A percentile compares a stretch with the other conserved stretches of the same genome.
Conservation (phyloP, 2,797 vertebrate genomes). For the Glyptemys insculpta region DNA sequence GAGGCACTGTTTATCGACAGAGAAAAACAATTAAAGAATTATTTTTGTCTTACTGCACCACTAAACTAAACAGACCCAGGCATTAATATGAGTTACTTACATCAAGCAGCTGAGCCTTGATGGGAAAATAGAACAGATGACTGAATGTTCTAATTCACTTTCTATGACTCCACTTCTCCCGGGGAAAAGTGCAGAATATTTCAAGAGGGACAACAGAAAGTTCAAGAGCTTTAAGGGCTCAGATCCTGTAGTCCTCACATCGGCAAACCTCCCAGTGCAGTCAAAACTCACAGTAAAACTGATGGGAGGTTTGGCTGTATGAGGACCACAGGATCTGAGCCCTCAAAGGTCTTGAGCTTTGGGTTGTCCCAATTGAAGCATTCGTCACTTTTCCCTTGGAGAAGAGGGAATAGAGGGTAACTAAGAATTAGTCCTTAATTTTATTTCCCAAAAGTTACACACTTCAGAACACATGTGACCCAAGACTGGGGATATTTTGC, state of each 20-base stretch:
- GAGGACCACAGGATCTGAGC: neutral
- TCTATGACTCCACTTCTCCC: neutral
- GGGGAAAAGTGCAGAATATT: neutral
- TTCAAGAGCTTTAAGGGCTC: accelerated
- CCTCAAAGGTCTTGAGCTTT: neutral
- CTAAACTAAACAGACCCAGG: neutral
- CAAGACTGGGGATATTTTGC: neutral
- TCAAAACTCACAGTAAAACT: neutral
- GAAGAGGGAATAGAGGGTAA: neutral
- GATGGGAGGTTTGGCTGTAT: neutral
- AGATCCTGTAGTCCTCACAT: accelerated
- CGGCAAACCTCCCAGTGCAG: neutral
- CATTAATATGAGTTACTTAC: neutral
- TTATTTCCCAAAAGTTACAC: neutral
- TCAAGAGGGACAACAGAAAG: neutral
- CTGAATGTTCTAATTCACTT: neutral
- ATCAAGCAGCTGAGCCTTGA: neutral
- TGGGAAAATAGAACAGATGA: neutral
- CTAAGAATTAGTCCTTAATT: neutral
- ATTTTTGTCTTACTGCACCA: neutral
- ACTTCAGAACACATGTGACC: neutral
- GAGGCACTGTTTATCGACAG: slow-evolving; percentile 18
- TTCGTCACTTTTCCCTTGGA: neutral
- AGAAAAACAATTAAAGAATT: neutral
- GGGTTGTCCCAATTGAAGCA: neutral